Percentiles rank a stretch among this genome's conserved stretches.
Evolutionary conservation across 37 sponge, comb jelly and placozoan species (phyloP).

Genomic region (Ianthella basta): DNA sequence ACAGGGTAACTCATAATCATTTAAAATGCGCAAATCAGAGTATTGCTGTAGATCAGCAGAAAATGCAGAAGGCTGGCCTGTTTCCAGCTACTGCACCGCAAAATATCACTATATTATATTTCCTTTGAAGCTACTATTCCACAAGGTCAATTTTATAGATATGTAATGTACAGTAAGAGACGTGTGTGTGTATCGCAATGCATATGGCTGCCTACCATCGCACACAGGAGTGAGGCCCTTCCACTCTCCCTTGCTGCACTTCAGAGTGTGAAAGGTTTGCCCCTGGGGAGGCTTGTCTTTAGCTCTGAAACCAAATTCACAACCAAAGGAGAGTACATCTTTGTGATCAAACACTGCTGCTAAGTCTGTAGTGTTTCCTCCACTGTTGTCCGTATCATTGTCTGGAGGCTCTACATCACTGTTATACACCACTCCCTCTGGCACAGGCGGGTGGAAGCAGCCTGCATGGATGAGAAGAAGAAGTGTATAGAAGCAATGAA

Average conservation of each 20-base stretch:
- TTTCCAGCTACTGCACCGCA: no score
- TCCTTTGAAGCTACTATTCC: no score
- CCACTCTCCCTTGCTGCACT: slow-evolving; percentile 17
- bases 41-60: no score
- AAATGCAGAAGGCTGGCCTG: no score
- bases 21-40: no score
- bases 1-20: no score
- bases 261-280: slow-evolving; percentile 15
- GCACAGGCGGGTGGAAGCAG: slow-evolving; percentile 30
- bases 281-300: not conserved
- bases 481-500: no score
- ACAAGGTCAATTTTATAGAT: no score
- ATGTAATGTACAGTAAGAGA: no score
- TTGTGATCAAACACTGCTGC: slow-evolving; percentile 2
- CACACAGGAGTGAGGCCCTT: slow-evolving; percentile 20
- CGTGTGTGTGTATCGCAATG: no score
- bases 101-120: no score
- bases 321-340: slow-evolving; percentile 26
- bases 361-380: not conserved
- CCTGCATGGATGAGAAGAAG: not conserved
- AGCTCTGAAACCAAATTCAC: not conserved
- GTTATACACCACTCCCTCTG: slow-evolving; percentile 5
- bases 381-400: not conserved
- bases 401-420: not conserved
- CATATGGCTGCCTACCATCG: not conserved